Evolutionary conservation across 2,113 vertebrate species (phyloP).

Genomic region (Pituophis catenifer): DNA sequence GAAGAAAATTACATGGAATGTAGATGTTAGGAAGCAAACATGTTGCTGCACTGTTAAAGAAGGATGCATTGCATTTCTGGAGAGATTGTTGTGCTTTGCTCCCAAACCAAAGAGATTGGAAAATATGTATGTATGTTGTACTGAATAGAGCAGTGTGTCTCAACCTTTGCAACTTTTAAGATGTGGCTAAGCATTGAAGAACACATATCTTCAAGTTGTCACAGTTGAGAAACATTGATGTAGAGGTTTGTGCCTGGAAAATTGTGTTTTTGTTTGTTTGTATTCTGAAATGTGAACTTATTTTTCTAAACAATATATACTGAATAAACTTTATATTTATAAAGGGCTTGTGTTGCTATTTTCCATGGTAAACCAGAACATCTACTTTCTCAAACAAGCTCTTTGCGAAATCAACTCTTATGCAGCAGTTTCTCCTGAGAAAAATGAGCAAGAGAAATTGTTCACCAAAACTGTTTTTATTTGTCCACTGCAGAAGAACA

Average conservation of each 20-base stretch:
- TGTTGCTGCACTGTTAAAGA: constrained; percentile 74
- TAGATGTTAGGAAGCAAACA: constrained; percentile 57
- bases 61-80: constrained; percentile 71
- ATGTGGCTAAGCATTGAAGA: not conserved
- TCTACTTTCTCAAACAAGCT: not conserved
- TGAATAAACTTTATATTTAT: constrained; percentile 99
- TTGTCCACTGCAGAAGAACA: not conserved
- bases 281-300: constrained; percentile 99
- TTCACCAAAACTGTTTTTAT: not conserved
- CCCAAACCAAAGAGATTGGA: constrained; percentile 88
- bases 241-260: constrained; percentile 82
- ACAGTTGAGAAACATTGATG: constrained; percentile 17
- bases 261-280: constrained; percentile 84
- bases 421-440: not conserved
- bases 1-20: constrained; percentile 66
- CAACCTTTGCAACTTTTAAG: not conserved
- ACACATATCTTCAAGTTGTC: not conserved
- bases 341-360: constrained; percentile 68
- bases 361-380: not conserved
- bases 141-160: constrained; percentile 60
- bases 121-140: constrained; percentile 81
- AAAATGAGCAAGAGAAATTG: not conserved
- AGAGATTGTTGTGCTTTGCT: constrained; percentile 81
- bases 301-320: constrained; percentile 99
- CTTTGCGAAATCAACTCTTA: not conserved